Evolutionary conservation across 2,888 invertebrate genomes (phyloP), one percentile per base, ranked within the genome.

Genomic region (Hydroisotoma schaefferi): DNA sequence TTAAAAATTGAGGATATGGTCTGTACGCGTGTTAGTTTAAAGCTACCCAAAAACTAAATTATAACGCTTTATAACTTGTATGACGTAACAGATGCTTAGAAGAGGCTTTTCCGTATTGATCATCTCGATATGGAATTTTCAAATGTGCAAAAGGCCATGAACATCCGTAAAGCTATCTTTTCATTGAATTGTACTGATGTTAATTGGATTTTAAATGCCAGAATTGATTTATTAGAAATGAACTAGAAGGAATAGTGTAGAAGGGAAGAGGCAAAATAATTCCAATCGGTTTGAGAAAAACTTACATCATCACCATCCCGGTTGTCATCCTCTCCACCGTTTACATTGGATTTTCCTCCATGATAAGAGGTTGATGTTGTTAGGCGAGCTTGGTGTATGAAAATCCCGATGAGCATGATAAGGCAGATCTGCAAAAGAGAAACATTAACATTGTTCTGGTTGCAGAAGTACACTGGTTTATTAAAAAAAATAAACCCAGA

Each of bases 341-440:
- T n/a, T n/a, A n/a, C n/a, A n/a, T n/a, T 2, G 15, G 38, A 33
- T 26, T 37, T 53, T 26, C 10, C 18, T 20, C 20, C 46, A 18
- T 48, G 48, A 28, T 28, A 48, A 27, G 26, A n/a, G 18, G 48
- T 3, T 6, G 10, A 43, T 2, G 15, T 4, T 12, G 25, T 28
- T 3, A 48, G 27, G 18, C 4, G 28, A 25, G 29, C 29, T 28
- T 12, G 5, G 18, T 5, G 6, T 4, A 20, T 18, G 15, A 53
- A 26, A 12, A 26, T 26, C 25, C 40, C 53, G 27, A 53, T 40
- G 25, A 53, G 23, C 23, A 58, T 23, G 53, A 58, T 53, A 53
- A 53, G 22, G 58, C 53, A 58, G 44, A 33, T 29, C 58, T 58
- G 22, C 25, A 49, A 26, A 22, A 10, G n/a, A n/a, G n/a, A n/a